phyloP scores from a whole-genome alignment of 2,888 invertebrate species.

The Parnassius smintheus region DNA sequence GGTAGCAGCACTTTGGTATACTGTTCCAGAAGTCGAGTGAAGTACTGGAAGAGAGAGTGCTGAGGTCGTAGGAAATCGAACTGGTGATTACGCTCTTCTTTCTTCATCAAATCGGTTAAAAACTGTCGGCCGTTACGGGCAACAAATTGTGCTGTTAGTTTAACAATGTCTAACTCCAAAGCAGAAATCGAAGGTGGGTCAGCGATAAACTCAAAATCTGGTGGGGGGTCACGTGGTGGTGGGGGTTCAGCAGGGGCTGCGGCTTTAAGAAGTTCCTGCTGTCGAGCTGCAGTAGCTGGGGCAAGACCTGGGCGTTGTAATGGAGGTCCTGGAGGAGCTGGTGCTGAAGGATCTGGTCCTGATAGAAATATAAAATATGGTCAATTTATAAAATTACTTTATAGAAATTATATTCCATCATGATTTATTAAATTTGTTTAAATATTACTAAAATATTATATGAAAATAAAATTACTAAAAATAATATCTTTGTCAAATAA shows the following conservation, averaged over 20 bases:
- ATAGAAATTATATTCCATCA: no score
- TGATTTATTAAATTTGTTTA: no score
- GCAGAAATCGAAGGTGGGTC: slow-evolving; percentile 99
- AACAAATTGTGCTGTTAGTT: slow-evolving; percentile 98
- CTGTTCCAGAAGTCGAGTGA: slow-evolving; percentile 98
- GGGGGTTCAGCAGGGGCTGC: slow-evolving; percentile 93
- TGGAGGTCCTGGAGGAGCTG: slow-evolving; percentile 37
- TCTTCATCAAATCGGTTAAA: slow-evolving; percentile 98
- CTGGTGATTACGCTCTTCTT: slow-evolving; percentile 98
- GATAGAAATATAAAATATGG: slow-evolving; percentile 1
- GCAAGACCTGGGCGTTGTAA: slow-evolving; percentile 81
- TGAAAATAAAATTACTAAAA: background rate
- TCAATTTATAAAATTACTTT: background rate
- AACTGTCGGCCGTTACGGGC: slow-evolving; percentile 99
- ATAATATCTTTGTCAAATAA: background rate
- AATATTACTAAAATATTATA: background rate
- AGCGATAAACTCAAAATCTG: slow-evolving; percentile 95
- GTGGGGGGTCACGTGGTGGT: slow-evolving; percentile 94
- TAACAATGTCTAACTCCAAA: slow-evolving; percentile 98
- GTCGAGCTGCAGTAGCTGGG: slow-evolving; percentile 90
- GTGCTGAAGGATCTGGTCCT: slow-evolving; percentile 46
- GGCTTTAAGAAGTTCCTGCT: slow-evolving; percentile 92
- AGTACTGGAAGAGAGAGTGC: slow-evolving; percentile 98
- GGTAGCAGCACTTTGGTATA: slow-evolving; percentile 99
- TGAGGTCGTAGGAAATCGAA: slow-evolving; percentile 99